A percentile compares a stretch with the other conserved stretches of the same genome.
phyloP scores from a whole-genome alignment of 1,140 invertebrate genomes.

The Leucophenga varia region DNA sequence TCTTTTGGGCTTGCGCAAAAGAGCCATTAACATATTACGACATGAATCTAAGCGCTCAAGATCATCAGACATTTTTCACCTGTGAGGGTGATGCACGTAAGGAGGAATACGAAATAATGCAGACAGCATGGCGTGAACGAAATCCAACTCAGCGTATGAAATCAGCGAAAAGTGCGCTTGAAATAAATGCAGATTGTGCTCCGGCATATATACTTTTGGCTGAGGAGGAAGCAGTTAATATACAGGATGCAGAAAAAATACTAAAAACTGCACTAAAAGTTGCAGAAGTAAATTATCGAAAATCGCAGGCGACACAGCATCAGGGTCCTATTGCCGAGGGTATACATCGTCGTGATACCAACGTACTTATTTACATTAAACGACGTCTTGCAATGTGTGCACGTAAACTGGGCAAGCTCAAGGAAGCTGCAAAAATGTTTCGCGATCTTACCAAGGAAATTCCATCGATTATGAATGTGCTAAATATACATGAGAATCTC shows the following conservation, averaged over 20 bases:
- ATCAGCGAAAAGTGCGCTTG: constrained; percentile 87
- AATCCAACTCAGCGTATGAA: constrained; percentile 90
- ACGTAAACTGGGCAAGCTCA: constrained; percentile 86
- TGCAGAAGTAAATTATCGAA: constrained; percentile 82
- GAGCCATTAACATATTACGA: constrained; percentile 98
- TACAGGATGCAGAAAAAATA: constrained; percentile 85
- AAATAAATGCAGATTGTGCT: constrained; percentile 91
- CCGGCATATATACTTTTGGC: constrained; percentile 94
- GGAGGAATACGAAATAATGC: constrained; percentile 96
- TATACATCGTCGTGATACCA: constrained; percentile 86
- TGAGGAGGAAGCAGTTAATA: constrained; percentile 94
- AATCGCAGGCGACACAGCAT: constrained; percentile 73
- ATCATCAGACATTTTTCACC: constrained; percentile 98
- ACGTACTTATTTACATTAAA: constrained; percentile 95
- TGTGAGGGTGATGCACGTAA: constrained; percentile 89
- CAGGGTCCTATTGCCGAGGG: constrained; percentile 77
- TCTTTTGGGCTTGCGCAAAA: constrained; percentile 87
- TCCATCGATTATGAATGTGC: constrained; percentile 85
- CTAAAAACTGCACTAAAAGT: constrained; percentile 85
- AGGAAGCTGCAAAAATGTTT: constrained; percentile 97
- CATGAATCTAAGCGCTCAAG: constrained; percentile 98
- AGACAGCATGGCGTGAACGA: constrained; percentile 94
- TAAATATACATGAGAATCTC: constrained; percentile 97
- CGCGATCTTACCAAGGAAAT: constrained; percentile 97
- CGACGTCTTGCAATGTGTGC: constrained; percentile 95